Evolutionary conservation across 2,888 invertebrate species (phyloP), one percentile per base, ranked within the genome.

Genomic region (Agrochola circellaris): DNA sequence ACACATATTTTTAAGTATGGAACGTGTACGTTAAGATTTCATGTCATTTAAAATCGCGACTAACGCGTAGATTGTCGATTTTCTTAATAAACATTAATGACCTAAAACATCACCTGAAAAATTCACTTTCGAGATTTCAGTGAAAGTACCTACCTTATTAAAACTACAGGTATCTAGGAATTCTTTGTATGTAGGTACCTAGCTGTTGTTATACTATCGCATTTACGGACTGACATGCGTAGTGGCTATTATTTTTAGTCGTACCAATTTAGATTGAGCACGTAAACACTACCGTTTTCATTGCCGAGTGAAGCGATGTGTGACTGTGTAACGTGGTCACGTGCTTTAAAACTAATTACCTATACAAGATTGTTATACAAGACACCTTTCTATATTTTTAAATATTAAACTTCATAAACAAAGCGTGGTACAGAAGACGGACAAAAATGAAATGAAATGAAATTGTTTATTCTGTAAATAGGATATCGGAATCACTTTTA

Each of bases 231-330:
- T 67, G 71, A 61, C 60, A 72, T 66, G 58, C 71, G 58, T 70
- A 67, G 38, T 66, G 9, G n/a, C 34, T 81, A 60, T 51, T 83
- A 84, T 83, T 83, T 85, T 83, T 85, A 83, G 82, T 62, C 56
- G 58, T 26, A 68, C 85, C 11, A 71, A 83, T 65, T 68, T 83
- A 83, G 85, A 82, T 62, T 72, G 23, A 67, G 72, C 61, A 66
- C 66, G 82, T 76, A 77, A 81, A 83, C 86, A 72, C 71, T 48
- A 68, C 38, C 34, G 61, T 71, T 81, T 77, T 85, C 85, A 83
- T 76, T 81, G 71, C 73, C 82, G 64, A 66, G 54, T 70, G 8
- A 30, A 42, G 30, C 66, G 58, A 48, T 56, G 82, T 61, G 62
- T 70, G 58, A 51, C 64, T n/a, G 34, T 48, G n/a, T 65, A 26